Conservation (phyloP, 2,888 invertebrate genomes). For the Masnerella sp. region DNA sequence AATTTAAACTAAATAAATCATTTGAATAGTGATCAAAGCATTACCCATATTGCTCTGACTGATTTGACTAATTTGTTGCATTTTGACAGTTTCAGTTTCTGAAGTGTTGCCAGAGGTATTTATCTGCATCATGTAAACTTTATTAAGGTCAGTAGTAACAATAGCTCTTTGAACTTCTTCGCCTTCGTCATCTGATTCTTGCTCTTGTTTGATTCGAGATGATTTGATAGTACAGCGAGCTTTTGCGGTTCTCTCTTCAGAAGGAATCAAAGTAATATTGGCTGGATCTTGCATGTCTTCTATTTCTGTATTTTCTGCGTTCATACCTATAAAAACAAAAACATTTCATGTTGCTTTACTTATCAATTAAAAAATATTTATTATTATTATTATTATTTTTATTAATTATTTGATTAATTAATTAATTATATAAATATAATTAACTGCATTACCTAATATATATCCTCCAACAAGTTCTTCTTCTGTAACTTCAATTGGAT, state of each 20-base stretch:
- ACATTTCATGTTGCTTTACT: no score
- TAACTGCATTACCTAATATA: constrained; percentile 71
- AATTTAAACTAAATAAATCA: constrained; percentile 1
- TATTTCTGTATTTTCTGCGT: constrained; percentile 73
- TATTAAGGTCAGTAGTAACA: constrained; percentile 71
- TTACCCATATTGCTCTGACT: constrained; percentile 38
- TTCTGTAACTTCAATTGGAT: constrained; percentile 76
- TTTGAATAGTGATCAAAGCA: neutral
- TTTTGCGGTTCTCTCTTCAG: constrained; percentile 75
- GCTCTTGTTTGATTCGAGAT: constrained; percentile 76
- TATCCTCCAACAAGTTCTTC: constrained; percentile 76
- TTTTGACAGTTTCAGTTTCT: constrained; percentile 35
- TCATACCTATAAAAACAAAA: constrained; percentile 68
- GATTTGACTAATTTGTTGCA: constrained; percentile 36
- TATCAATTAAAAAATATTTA: no score
- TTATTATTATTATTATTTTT: neutral
- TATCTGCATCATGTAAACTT: constrained; percentile 75
- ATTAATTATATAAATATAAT: no score
- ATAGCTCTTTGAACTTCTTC: constrained; percentile 73
- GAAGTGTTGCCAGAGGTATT: constrained; percentile 56
- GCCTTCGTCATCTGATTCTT: constrained; percentile 74
- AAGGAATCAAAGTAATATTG: constrained; percentile 78
- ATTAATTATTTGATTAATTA: constrained; percentile 2
- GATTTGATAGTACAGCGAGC: constrained; percentile 75
- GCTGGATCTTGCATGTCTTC: constrained; percentile 77